phyloP scores from a whole-genome alignment of 2,797 vertebrate genomes.

The Manis crassicaudata region DNA sequence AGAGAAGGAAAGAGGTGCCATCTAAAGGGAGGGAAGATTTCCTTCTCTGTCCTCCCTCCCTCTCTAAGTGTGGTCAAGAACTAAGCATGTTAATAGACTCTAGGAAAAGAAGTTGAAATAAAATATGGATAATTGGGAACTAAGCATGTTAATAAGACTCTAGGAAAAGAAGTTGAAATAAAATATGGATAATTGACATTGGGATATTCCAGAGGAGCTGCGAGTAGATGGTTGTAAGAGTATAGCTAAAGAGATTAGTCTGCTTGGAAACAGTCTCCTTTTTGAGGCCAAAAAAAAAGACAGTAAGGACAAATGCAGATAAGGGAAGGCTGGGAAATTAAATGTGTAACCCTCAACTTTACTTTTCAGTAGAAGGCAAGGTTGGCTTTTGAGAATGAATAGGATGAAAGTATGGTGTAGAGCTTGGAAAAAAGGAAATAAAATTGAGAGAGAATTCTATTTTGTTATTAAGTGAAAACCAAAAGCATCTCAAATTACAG shows the following conservation, averaged over 20 bases:
- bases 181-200: background rate
- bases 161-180: background rate
- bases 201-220: background rate
- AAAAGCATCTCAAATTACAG: background rate
- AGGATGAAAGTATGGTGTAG: background rate
- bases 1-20: background rate
- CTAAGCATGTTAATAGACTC: background rate
- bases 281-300: background rate
- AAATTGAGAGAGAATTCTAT: background rate
- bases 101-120: background rate
- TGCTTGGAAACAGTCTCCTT: background rate
- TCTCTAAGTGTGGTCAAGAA: background rate
- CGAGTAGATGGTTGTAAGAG: background rate
- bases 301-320: background rate
- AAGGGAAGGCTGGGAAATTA: background rate
- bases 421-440: background rate
- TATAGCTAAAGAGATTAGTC: background rate
- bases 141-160: background rate
- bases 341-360: background rate
- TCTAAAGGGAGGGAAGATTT: background rate
- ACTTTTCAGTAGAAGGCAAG: background rate
- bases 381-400: background rate
- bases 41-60: background rate
- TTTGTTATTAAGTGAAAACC: conserved; percentile 33
- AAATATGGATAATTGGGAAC: background rate